Evolutionary conservation across 2,888 invertebrate species (phyloP).

Genomic region (Andrena haemorrhoa): DNA sequence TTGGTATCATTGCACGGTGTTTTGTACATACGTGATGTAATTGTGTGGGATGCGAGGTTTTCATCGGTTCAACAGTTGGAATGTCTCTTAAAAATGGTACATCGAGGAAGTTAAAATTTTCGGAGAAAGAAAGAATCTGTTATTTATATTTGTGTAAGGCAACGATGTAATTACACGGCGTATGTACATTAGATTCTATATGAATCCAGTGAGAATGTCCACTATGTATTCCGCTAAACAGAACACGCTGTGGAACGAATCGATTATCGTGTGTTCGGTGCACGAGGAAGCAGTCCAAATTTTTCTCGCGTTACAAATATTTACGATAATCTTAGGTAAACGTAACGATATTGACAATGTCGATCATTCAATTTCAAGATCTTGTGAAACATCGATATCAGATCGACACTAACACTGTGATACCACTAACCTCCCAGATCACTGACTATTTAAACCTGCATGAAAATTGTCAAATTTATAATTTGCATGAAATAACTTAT

Average conservation of each 20-base stretch:
- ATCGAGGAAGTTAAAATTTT: slow-evolving; percentile 2
- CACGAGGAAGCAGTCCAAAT: slow-evolving; percentile 14
- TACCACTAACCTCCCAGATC: slow-evolving; percentile 15
- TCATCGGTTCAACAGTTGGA: too few species aligned
- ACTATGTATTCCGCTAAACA: not conserved
- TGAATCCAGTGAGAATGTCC: slow-evolving; percentile 1
- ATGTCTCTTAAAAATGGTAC: too few species aligned
- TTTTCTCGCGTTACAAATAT: not conserved
- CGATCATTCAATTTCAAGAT: slow-evolving; percentile 9
- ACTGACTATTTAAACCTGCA: too few species aligned
- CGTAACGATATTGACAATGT: slow-evolving; percentile 20
- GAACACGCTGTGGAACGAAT: slow-evolving; percentile 5
- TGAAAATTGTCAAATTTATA: not conserved
- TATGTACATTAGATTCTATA: not conserved
- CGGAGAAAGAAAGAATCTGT: not conserved
- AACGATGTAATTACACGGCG: slow-evolving; percentile 19
- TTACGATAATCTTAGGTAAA: not conserved
- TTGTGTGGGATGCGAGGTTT: slow-evolving; percentile 6
- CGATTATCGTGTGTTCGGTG: not conserved
- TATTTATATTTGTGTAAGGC: not conserved
- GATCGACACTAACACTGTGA: slow-evolving; percentile 15
- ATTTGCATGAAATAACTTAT: not conserved
- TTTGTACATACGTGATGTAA: slow-evolving; percentile 30
- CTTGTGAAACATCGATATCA: not conserved
- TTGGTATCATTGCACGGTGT: slow-evolving; percentile 3